Evolutionary conservation across 1,140 invertebrate species (phyloP).

Genomic region (Penaeus japonicus): DNA sequence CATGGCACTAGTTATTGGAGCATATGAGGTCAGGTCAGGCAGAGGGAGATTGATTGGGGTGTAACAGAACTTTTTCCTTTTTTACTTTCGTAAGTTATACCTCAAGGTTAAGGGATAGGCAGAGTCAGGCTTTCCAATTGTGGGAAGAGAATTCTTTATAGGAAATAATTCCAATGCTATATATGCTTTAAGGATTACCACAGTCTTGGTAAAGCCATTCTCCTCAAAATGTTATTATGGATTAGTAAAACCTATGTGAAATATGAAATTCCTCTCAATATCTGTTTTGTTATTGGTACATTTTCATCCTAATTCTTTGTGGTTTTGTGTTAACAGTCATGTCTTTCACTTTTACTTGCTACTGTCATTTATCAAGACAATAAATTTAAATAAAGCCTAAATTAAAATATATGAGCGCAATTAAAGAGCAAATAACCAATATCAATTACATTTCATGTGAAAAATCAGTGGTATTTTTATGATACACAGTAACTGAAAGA

Average conservation of each 20-base stretch:
- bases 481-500: not conserved
- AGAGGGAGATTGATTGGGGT: not conserved
- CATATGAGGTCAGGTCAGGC: slow-evolving; percentile 21
- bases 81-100: slow-evolving; percentile 23
- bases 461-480: not conserved
- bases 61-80: too few species aligned
- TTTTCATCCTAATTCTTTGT: too few species aligned
- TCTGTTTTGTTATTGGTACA: too few species aligned
- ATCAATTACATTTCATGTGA: not conserved
- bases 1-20: slow-evolving; percentile 36
- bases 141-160: not conserved
- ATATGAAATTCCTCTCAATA: too few species aligned
- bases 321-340: too few species aligned
- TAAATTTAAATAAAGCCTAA: too few species aligned
- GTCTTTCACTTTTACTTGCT: too few species aligned
- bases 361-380: too few species aligned
- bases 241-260: too few species aligned
- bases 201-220: slow-evolving; percentile 18
- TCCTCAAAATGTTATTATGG: not conserved
- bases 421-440: too few species aligned
- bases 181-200: not conserved
- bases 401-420: too few species aligned
- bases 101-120: slow-evolving; percentile 10
- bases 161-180: not conserved
- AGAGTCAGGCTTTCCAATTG: slow-evolving; percentile 29